Percentiles rank a stretch among this genome's conserved stretches.
Conservation (phyloP, 2,113 vertebrate species). For the Saccopteryx leptura region DNA sequence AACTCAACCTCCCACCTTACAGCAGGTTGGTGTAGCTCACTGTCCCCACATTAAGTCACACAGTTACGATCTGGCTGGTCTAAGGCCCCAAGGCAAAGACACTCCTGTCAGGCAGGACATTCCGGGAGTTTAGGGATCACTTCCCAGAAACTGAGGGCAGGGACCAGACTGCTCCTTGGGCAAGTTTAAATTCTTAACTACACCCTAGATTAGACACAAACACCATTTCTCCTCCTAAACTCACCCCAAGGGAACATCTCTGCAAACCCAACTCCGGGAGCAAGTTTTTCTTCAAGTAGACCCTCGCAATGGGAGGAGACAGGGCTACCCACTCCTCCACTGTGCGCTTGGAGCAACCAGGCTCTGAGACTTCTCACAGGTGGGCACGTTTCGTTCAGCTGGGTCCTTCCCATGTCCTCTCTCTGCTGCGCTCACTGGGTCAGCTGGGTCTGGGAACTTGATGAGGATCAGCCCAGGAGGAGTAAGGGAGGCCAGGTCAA, state of each 20-base stretch:
- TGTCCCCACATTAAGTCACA: neutral
- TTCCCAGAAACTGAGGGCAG: constrained; percentile 29
- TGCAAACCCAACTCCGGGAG: neutral
- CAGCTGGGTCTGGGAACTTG: too few relatives aligned
- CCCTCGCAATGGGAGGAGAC: neutral
- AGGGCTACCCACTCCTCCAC: fast-evolving
- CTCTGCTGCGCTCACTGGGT: fast-evolving
- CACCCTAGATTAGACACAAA: neutral
- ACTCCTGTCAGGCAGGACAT: neutral
- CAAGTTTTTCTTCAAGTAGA: neutral
- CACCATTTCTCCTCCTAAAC: neutral
- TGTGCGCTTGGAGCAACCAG: neutral
- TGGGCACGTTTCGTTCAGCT: neutral
- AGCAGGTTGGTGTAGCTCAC: neutral
- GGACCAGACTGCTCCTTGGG: neutral
- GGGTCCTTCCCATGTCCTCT: neutral
- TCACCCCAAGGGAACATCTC: neutral
- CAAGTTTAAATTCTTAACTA: neutral
- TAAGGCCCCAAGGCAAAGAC: neutral
- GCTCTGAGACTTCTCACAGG: neutral
- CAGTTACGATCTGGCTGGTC: neutral
- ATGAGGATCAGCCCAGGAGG: neutral
- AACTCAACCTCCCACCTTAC: too few relatives aligned
- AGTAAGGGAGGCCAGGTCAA: neutral
- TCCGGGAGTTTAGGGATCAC: neutral